Evolutionary conservation across 2,797 vertebrate species (phyloP).

Genomic region (Stomatorhinus walkeri): DNA sequence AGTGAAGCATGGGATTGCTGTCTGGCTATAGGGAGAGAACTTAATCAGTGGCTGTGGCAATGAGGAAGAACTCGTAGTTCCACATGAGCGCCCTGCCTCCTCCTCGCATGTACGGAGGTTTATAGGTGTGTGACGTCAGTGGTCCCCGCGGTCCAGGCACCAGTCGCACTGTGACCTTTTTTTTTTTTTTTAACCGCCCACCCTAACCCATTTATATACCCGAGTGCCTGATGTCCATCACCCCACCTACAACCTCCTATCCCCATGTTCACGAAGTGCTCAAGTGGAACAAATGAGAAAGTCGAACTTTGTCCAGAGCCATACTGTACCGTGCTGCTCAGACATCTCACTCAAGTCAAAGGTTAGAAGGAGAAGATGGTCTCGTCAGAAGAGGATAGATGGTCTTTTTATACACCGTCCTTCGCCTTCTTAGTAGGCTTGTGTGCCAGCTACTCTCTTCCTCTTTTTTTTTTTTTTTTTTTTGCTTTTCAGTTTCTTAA

Average conservation of each 20-base stretch:
- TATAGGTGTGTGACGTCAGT: constrained; percentile 46
- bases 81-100: constrained; percentile 10
- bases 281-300: constrained; percentile 2
- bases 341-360: not conserved
- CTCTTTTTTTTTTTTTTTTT: not conserved
- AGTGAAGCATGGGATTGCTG: constrained; percentile 32
- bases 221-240: not conserved
- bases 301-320: not conserved
- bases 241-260: constrained; percentile 20
- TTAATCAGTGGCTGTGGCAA: constrained; percentile 3
- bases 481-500: constrained; percentile 41
- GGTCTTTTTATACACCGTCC: not conserved
- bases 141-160: not conserved
- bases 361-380: not conserved
- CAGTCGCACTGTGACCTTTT: constrained; percentile 30
- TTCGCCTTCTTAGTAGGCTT: not conserved
- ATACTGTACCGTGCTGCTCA: not conserved
- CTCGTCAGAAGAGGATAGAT: not conserved
- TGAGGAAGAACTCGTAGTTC: not conserved
- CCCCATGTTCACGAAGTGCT: not conserved
- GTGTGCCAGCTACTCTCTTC: not conserved
- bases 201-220: not conserved
- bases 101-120: not conserved
- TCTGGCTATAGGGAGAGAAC: not conserved
- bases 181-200: constrained; percentile 23